These are phyloP conservation scores for Tetheella fluctuosa DNA, from an alignment of 2,888 invertebrate species.

Conservation along the genomic window DNA sequence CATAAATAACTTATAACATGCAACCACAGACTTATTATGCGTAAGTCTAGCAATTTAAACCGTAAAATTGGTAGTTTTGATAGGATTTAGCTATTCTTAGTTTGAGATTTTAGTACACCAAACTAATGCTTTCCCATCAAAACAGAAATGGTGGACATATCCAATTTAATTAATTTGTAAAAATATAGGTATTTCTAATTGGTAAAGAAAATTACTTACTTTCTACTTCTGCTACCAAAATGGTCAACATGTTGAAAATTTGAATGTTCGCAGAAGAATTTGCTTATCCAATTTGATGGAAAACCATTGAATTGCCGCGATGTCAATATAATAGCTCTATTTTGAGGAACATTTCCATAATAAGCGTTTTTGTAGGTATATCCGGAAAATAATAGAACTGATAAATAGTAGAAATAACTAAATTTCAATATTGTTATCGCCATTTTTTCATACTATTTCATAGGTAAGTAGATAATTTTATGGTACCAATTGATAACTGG, in stretches of 20 bases:
- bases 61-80: neutral
- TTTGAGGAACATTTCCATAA: constrained; percentile 41
- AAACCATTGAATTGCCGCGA: neutral
- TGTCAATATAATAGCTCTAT: neutral
- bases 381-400: constrained; percentile 27
- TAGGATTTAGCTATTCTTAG: constrained; percentile 3
- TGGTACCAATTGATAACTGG: too few species aligned
- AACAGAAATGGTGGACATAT: neutral
- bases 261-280: neutral
- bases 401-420: constrained; percentile 15
- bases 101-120: neutral
- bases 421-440: neutral
- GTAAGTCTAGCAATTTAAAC: neutral
- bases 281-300: neutral
- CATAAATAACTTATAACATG: neutral
- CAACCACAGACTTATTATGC: neutral
- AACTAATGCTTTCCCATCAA: neutral
- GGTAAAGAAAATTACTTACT: too few species aligned
- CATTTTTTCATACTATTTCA: neutral
- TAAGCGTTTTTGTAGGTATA: constrained; percentile 37
- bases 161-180: too few species aligned
- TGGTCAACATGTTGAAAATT: neutral
- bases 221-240: neutral
- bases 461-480: neutral
- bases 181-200: too few species aligned